Conservation (phyloP, 1,140 invertebrate species). For the Drosophila repleta region DNA sequence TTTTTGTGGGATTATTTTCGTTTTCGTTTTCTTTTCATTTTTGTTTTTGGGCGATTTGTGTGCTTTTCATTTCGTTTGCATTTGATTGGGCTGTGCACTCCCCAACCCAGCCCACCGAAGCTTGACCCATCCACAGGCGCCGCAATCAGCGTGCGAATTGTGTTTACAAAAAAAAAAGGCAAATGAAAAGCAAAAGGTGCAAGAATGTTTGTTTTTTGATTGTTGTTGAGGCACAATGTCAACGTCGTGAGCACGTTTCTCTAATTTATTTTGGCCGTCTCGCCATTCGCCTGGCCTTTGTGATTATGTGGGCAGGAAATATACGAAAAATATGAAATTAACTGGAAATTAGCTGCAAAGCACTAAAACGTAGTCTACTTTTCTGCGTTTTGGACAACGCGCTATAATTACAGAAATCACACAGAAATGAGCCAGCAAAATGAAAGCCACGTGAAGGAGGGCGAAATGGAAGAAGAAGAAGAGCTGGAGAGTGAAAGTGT, state of each 20-base stretch:
- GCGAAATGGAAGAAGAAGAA: neutral
- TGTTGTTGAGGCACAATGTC: slow-evolving; percentile 57
- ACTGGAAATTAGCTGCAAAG: slow-evolving; percentile 67
- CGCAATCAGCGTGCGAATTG: slow-evolving; percentile 48
- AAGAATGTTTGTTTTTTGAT: slow-evolving; percentile 38
- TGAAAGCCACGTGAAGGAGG: slow-evolving; percentile 26
- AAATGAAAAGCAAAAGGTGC: slow-evolving; percentile 51
- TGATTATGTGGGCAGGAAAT: slow-evolving; percentile 59
- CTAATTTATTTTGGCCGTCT: slow-evolving; percentile 67
- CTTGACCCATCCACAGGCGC: slow-evolving; percentile 43
- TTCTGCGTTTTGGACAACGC: slow-evolving; percentile 35
- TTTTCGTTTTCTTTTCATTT: neutral
- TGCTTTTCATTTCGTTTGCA: slow-evolving; percentile 71
- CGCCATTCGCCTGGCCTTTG: slow-evolving; percentile 26
- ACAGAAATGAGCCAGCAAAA: slow-evolving; percentile 53
- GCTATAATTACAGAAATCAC: slow-evolving; percentile 64
- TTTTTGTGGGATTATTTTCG: slow-evolving; percentile 42
- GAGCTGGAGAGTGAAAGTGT: slow-evolving; percentile 17
- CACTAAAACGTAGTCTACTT: slow-evolving; percentile 73
- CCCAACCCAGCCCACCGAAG: slow-evolving; percentile 23
- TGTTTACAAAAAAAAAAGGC: slow-evolving; percentile 51
- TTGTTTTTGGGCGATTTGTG: slow-evolving; percentile 53
- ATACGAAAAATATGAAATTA: slow-evolving; percentile 72
- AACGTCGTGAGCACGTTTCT: slow-evolving; percentile 76
- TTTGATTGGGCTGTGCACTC: slow-evolving; percentile 52